Conservation (phyloP, 2,888 invertebrate species). For the Eubasilissa splendida region DNA sequence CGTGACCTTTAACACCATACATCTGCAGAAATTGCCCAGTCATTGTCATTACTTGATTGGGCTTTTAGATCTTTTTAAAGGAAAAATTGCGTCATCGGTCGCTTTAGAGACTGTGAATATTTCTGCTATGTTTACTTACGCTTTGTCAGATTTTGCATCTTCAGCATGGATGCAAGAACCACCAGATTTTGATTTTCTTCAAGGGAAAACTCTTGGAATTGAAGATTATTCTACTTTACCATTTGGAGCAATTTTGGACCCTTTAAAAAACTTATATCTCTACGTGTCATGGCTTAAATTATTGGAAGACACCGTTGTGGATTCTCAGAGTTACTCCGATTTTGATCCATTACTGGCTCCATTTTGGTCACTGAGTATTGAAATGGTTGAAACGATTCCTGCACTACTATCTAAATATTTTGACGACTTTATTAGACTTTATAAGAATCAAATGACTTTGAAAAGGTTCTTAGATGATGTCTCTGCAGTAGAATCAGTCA, state of each 20-base stretch:
- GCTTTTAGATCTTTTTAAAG: conserved; percentile 89
- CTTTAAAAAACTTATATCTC: conserved; percentile 82
- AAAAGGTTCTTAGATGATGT: conserved; percentile 56
- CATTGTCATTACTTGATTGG: conserved; percentile 89
- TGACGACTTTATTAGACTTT: conserved; percentile 79
- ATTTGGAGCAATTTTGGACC: conserved; percentile 89
- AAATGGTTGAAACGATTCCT: conserved; percentile 78
- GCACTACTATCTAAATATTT: conserved; percentile 86
- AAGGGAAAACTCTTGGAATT: conserved; percentile 72
- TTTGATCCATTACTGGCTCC: conserved; percentile 87
- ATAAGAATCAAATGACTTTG: conserved; percentile 70
- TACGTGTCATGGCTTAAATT: conserved; percentile 91
- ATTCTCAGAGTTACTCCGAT: conserved; percentile 90
- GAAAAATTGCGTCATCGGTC: conserved; percentile 82
- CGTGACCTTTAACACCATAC: conserved; percentile 92
- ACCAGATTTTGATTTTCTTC: conserved; percentile 72
- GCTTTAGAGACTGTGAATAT: conserved; percentile 79
- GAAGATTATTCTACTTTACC: conserved; percentile 77
- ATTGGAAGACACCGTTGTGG: conserved; percentile 88
- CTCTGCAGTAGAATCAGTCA: conserved; percentile 37
- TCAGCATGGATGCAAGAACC: conserved; percentile 77
- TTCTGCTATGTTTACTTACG: conserved; percentile 84
- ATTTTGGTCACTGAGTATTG: conserved; percentile 82
- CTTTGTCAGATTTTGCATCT: conserved; percentile 74
- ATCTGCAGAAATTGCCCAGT: conserved; percentile 84